Base-by-base conservation (phyloP, 2,797 vertebrate species). In the Myotis findleyi region DNA sequence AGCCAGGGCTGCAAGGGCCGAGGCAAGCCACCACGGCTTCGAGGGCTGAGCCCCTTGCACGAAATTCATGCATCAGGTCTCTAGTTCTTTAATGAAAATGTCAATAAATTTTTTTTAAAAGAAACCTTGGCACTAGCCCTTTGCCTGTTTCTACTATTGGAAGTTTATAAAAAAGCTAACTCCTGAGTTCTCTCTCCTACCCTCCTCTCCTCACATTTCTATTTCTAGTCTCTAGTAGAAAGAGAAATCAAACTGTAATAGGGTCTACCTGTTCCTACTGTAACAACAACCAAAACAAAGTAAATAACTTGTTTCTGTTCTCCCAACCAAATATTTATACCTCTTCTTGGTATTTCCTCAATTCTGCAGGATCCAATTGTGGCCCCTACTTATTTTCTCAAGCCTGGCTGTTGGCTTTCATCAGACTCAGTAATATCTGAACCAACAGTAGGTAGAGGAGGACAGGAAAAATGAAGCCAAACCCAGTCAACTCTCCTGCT, bases 261-360 rank as follows among this genome's bases (percentile, higher is more conserved):
- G 10, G 14, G 41, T 75, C 84, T 83, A 93, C 55, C 64, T 95
- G 16, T 93, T 92, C 77, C 77, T 82, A 95, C 25, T 87, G 2
- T 59, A 97, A 95, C 55, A 96, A 91, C 41, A 94, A 89, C 47
- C 75, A 80, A 93, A 88, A 57, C n/a, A 81, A 89, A 89, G 25
- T 44, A 84, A 86, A 23, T 51, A 87, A 53, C 21, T 94, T 93
- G 14, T 77, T 94, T 82, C 27, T 53, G 12, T 71, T 86, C 55
- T 95, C n/a, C 6, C 18, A 16, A 66, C 44, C 80, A 89, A 93
- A 83, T 55, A 89, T 69, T 72, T 89, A 84, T 53, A 62, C 18
- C 14, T 21, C 47, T 93, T 79, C 33, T 49, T 85, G 33, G 49
- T 79, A 77, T 38, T 83, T 84, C 33, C 55, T 96, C 72, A 89